phyloP scores from a whole-genome alignment of 2,888 invertebrate genomes.

The Hirtodrosophila histrioides region DNA sequence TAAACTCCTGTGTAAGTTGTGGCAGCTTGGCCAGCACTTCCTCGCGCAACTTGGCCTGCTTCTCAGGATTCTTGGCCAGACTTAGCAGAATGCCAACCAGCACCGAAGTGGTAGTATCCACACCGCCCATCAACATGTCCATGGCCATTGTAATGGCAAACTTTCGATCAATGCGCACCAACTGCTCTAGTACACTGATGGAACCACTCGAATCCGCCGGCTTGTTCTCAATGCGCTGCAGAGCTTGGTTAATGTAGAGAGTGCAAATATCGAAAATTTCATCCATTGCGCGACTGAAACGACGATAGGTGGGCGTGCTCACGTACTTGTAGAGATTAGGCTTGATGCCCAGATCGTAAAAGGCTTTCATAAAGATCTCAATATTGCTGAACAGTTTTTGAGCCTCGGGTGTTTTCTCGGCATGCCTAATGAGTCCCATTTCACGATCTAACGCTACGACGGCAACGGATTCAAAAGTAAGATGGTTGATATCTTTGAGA shows the following conservation, averaged over 20 bases:
- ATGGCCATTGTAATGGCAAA: conserved; percentile 88
- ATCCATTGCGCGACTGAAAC: conserved; percentile 38
- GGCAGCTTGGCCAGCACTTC: conserved; percentile 85
- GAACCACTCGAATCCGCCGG: conserved; percentile 61
- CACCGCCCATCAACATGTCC: conserved; percentile 89
- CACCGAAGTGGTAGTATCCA: conserved; percentile 85
- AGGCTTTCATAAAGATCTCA: conserved; percentile 39
- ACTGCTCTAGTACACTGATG: conserved; percentile 87
- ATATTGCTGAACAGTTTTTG: conserved; percentile 50
- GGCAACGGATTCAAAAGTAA: conserved; percentile 86
- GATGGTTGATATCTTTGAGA: conserved; percentile 85
- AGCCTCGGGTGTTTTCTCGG: conserved; percentile 33
- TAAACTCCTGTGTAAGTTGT: conserved; percentile 10
- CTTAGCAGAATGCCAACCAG: conserved; percentile 10
- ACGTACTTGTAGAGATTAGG: conserved; percentile 73
- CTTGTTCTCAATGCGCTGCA: conserved; percentile 67
- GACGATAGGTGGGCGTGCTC: conserved; percentile 61
- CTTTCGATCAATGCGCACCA: conserved; percentile 86
- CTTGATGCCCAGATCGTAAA: conserved; percentile 62
- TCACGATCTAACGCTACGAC: conserved; percentile 84
- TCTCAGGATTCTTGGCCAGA: conserved; percentile 87
- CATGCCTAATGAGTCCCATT: conserved; percentile 61
- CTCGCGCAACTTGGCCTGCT: conserved; percentile 87
- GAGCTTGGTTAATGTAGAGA: conserved; percentile 74
- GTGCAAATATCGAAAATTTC: conserved; percentile 49